phyloP scores from a whole-genome alignment of 2,888 invertebrate species.

The Helleia helle region DNA sequence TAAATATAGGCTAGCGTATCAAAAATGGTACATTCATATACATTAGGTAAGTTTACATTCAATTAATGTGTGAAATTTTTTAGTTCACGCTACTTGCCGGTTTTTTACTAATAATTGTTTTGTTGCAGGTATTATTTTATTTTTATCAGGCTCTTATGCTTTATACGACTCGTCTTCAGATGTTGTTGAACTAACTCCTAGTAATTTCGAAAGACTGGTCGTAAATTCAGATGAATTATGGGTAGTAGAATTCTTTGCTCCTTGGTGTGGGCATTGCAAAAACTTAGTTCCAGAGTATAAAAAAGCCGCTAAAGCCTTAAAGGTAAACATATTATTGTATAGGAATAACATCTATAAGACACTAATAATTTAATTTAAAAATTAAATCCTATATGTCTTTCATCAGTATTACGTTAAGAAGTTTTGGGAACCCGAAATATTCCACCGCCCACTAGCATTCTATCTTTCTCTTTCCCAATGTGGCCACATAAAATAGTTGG shows the following conservation, averaged over 20 bases:
- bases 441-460: too few species aligned
- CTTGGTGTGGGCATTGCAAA: slow-evolving; percentile 97
- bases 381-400: too few species aligned
- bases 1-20: slow-evolving; percentile 4
- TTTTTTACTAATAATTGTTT: slow-evolving; percentile 10
- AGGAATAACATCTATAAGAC: too few species aligned
- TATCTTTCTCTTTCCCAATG: too few species aligned
- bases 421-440: too few species aligned
- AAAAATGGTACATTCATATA: slow-evolving; percentile 45
- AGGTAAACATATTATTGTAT: slow-evolving; percentile 69
- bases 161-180: slow-evolving; percentile 81
- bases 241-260: slow-evolving; percentile 97
- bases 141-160: slow-evolving; percentile 43
- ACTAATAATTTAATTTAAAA: too few species aligned
- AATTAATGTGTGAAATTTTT: slow-evolving; percentile 33
- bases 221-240: slow-evolving; percentile 89
- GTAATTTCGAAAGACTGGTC: slow-evolving; percentile 90
- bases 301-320: slow-evolving; percentile 93
- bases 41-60: slow-evolving; percentile 55
- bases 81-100: slow-evolving; percentile 20
- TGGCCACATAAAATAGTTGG: too few species aligned
- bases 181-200: slow-evolving; percentile 89
- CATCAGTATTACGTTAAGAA: too few species aligned
- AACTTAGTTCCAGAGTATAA: slow-evolving; percentile 93
- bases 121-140: slow-evolving; percentile 48